Percentiles rank a stretch among this genome's conserved stretches.
Conservation (phyloP, 2,888 invertebrate genomes). For the Apotomis capreana region DNA sequence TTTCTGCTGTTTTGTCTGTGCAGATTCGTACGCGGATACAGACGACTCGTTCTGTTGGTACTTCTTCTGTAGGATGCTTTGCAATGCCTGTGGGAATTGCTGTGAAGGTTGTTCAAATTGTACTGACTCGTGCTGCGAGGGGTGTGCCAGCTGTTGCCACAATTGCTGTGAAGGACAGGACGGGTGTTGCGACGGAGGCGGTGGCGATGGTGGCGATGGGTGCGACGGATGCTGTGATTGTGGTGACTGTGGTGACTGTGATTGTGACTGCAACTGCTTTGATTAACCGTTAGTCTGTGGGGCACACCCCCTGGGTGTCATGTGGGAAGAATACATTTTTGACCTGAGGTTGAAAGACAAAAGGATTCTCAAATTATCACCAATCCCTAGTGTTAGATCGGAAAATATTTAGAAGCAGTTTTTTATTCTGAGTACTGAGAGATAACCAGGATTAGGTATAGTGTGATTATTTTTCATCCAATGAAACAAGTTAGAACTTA, state of each 20-base stretch:
- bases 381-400: too few relatives aligned
- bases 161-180: slow-evolving; percentile 11
- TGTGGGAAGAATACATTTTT: too few relatives aligned
- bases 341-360: too few relatives aligned
- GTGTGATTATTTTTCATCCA: too few relatives aligned
- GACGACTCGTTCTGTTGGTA: slow-evolving; percentile 8
- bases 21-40: slow-evolving; percentile 2
- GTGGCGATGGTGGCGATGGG: neutral
- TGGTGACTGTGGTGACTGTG: slow-evolving; percentile 8
- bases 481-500: too few relatives aligned
- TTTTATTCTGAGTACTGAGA: too few relatives aligned
- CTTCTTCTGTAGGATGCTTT: slow-evolving; percentile 14
- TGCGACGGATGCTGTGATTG: neutral
- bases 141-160: slow-evolving; percentile 9
- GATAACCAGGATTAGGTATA: too few relatives aligned
- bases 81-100: slow-evolving; percentile 5
- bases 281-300: neutral
- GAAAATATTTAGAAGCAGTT: too few relatives aligned
- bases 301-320: too few relatives aligned
- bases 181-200: neutral
- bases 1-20: slow-evolving; percentile 17
- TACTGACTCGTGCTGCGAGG: slow-evolving; percentile 17
- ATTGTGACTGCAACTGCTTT: slow-evolving; percentile 13
- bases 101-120: slow-evolving; percentile 7
- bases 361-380: too few relatives aligned